Evolutionary conservation across 2,888 invertebrate species (phyloP).

Genomic region (Drosophila subquinaria): DNA sequence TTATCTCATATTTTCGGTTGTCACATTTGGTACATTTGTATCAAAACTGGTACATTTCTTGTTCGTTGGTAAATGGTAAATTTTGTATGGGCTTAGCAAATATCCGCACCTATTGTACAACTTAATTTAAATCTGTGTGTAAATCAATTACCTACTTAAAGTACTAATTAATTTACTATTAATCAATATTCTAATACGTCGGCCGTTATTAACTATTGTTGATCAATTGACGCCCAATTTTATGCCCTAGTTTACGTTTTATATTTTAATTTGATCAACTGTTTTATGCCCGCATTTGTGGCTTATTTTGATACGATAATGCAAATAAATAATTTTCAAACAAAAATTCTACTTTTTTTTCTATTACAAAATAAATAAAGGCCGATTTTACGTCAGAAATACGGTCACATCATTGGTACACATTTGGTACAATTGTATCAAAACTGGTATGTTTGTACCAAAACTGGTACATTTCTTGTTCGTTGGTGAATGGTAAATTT

Average conservation of each 20-base stretch:
- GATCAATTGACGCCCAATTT: slow-evolving; percentile 4
- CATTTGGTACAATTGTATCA: too few species aligned
- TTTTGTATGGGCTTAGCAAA: too few species aligned
- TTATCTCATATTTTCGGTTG: too few species aligned
- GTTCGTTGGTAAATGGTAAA: too few species aligned
- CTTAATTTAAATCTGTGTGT: slow-evolving; percentile 65
- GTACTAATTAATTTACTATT: neutral
- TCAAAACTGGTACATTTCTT: too few species aligned
- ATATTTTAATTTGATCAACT: slow-evolving; percentile 2
- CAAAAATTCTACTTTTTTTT: neutral
- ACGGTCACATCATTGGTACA: too few species aligned
- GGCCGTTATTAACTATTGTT: slow-evolving; percentile 13
- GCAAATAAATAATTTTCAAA: slow-evolving; percentile 10
- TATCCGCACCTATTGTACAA: neutral
- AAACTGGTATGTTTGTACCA: too few species aligned
- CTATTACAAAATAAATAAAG: too few species aligned
- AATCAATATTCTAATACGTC: neutral
- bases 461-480: too few species aligned
- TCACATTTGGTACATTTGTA: too few species aligned
- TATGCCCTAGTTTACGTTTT: slow-evolving; percentile 5
- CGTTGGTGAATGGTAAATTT: too few species aligned
- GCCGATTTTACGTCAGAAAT: too few species aligned
- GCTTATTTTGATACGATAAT: slow-evolving; percentile 4
- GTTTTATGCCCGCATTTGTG: slow-evolving; percentile 2
- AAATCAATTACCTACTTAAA: neutral